These are phyloP conservation scores for Drosophila barbarae DNA, from an alignment of 2,888 invertebrate genomes.

Conservation along the genomic window DNA sequence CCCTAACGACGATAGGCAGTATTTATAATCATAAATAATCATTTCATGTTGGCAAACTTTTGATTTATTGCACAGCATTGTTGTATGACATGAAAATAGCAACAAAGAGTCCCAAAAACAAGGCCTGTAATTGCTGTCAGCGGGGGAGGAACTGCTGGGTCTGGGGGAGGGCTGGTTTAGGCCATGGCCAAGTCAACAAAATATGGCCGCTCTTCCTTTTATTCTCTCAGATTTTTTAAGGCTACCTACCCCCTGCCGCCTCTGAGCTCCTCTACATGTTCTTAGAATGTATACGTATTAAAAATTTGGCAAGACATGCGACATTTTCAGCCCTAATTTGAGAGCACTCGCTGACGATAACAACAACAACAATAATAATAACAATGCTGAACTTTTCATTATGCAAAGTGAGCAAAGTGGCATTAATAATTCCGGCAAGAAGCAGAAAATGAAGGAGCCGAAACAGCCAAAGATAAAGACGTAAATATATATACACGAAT, in stretches of 20 bases:
- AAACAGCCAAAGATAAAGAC: conserved; percentile 20
- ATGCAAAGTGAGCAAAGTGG: conserved; percentile 57
- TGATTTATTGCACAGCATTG: conserved; percentile 63
- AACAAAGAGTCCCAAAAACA: conserved; percentile 37
- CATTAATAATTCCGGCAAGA: conserved; percentile 49
- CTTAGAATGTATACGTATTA: conserved; percentile 22
- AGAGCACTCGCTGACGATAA: conserved; percentile 39
- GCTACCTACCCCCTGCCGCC: background rate
- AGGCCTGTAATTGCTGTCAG: conserved; percentile 41
- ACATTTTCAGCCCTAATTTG: conserved; percentile 59
- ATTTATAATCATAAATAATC: conserved; percentile 35
- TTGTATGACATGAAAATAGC: conserved; percentile 51
- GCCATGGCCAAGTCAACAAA: conserved; percentile 33
- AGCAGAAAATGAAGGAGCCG: conserved; percentile 17
- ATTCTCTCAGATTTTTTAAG: conserved; percentile 20
- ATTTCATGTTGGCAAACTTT: conserved; percentile 47
- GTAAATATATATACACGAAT: conserved; percentile 18
- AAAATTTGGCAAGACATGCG: conserved; percentile 53
- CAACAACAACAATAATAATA: conserved; percentile 17
- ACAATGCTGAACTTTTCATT: conserved; percentile 57
- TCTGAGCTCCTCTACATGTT: conserved; percentile 14
- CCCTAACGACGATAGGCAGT: conserved; percentile 37
- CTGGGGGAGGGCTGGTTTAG: conserved; percentile 13
- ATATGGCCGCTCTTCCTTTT: conserved; percentile 14
- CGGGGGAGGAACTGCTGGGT: conserved; percentile 6